Base-by-base conservation (phyloP, 1,140 invertebrate genomes). In the Drosophila arizonae region DNA sequence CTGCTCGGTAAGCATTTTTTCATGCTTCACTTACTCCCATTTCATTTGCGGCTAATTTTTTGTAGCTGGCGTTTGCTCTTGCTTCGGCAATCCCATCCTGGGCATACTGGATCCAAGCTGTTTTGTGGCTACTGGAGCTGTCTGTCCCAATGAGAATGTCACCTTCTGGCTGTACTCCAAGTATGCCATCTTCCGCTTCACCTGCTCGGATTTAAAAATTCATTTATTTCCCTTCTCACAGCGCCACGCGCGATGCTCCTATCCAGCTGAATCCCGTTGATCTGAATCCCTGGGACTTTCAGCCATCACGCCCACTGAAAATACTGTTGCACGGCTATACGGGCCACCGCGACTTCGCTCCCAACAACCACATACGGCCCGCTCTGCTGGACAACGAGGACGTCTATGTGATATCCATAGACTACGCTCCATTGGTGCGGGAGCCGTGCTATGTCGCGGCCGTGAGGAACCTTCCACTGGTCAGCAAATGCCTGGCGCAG, bases 301-400 rank as follows among this genome's bases (percentile, higher is more conserved):
- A 93, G 13, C 77, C 92, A 0, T 36, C 63, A 0, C 84, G 91
- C 0, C 93, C 94, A 0, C 93, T 94, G 0, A 95, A 95, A 81
- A 93, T 95, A 52, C 92, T 95, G 4, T 91, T 95, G 3, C 95
- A 95, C 76, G 95, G 95, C 4, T 95, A 95, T 74, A 95, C 94
- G 0, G 94, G 94, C 6, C 30, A 93, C 77, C 93, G 91, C 45
- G 92, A 94, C 67, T 94, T 90, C 78, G 92, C 94, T 0, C 94
- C 94, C 0, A 95, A 93, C 64, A 90, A 90, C 8, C 91, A 93
- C 82, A 93, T 94, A 68, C 91, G 94, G 64, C 94, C 94, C 81
- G 94, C 93, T 92, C 79, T 90, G 15, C 56, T 92, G 62, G 91
- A 92, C 36, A 91, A 92, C 41, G 89, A 94, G 50, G 93, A 94